A percentile compares a stretch with the other conserved stretches of the same genome.
phyloP scores from a whole-genome alignment of 2,888 invertebrate species.

The Leptinotarsa rubiginosa region DNA sequence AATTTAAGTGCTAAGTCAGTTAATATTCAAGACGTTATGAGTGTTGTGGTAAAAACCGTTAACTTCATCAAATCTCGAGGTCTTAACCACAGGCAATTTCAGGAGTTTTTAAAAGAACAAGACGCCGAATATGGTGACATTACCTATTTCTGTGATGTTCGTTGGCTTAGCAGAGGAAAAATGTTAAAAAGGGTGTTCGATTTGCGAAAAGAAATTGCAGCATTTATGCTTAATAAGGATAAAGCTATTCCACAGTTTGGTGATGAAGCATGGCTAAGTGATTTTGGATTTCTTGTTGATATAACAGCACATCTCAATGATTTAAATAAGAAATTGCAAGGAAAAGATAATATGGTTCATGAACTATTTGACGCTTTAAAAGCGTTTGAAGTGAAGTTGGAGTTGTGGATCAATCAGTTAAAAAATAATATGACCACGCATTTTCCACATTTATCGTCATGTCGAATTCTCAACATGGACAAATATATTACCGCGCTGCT shows the following conservation, averaged over 20 bases:
- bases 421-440: no score
- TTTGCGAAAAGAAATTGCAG: no score
- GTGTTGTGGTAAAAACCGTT: constrained; percentile 30
- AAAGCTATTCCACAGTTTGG: constrained; percentile 19
- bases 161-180: constrained; percentile 38
- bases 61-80: constrained; percentile 37
- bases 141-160: constrained; percentile 34
- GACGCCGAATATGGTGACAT: constrained; percentile 31
- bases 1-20: constrained; percentile 33
- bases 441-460: constrained; percentile 8
- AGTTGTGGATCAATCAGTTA: no score
- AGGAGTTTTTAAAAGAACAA: constrained; percentile 30
- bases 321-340: no score
- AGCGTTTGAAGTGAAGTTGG: constrained; percentile 17
- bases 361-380: no score
- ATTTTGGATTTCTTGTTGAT: background rate
- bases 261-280: constrained; percentile 26
- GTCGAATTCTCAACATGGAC: constrained; percentile 20
- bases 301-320: no score
- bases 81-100: constrained; percentile 32
- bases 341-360: constrained; percentile 2
- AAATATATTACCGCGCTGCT: constrained; percentile 25
- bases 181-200: constrained; percentile 15
- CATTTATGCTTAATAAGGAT: no score
- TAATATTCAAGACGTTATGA: constrained; percentile 32